These are phyloP conservation scores for Campoletis sonorensis DNA, from an alignment of 1,140 invertebrate genomes.

Conservation along the genomic window DNA sequence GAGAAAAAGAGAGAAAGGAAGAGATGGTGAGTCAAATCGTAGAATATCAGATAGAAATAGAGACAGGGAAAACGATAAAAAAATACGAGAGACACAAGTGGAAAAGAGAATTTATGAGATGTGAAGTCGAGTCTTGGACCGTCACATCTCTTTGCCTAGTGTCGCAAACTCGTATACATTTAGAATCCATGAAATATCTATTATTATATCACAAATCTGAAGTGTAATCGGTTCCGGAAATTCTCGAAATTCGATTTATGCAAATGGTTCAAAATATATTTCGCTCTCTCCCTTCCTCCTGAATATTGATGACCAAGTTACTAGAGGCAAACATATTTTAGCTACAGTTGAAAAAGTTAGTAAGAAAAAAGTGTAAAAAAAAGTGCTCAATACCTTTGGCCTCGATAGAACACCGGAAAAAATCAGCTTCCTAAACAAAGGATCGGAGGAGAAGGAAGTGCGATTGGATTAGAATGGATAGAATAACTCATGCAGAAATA, in stretches of 20 bases:
- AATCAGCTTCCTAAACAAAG: neutral
- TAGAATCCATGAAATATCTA: constrained; percentile 47
- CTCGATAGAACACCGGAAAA: neutral
- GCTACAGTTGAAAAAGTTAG: no score
- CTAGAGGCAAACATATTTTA: no score
- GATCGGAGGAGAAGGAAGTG: no score
- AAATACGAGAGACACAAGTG: neutral
- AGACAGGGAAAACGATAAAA: neutral
- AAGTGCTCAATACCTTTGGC: no score
- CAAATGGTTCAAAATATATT: constrained; percentile 1
- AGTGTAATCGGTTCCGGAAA: neutral
- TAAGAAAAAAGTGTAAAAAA: no score
- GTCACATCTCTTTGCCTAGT: constrained; percentile 28
- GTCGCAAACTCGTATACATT: constrained; percentile 49
- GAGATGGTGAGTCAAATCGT: constrained; percentile 17
- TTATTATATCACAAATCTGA: constrained; percentile 19
- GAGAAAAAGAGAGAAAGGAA: constrained; percentile 52
- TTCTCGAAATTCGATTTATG: constrained; percentile 2
- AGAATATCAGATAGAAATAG: constrained; percentile 12
- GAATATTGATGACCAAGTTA: no score
- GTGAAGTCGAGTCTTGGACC: constrained; percentile 51
- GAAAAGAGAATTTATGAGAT: constrained; percentile 60
- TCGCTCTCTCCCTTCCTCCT: no score
- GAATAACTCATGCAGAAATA: neutral
- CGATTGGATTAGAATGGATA: neutral